These are phyloP conservation scores for Gymnothorax reevesii DNA, from an alignment of 2,797 vertebrate species.

Conservation along the genomic window DNA sequence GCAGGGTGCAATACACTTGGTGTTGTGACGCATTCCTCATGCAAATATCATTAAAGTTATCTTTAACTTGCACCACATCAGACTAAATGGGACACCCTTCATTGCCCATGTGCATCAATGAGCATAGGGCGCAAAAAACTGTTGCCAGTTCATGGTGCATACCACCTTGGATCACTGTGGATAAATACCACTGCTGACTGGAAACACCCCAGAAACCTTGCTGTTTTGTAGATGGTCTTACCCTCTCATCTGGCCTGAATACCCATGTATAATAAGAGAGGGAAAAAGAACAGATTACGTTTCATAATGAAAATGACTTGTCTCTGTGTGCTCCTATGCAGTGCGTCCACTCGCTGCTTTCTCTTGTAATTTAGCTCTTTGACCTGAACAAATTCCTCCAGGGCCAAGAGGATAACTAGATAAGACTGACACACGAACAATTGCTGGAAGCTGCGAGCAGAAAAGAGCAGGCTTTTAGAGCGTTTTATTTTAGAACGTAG, in stretches of 20 bases:
- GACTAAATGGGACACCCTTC: no score
- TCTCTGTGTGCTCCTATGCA: not conserved
- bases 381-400: constrained; percentile 53
- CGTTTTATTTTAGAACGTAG: constrained; percentile 67
- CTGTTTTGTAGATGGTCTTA: no score
- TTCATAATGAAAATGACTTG: not conserved
- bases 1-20: no score
- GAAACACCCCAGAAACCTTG: no score
- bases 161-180: no score
- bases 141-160: no score
- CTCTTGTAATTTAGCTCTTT: constrained; percentile 44
- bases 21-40: no score
- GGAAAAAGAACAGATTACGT: not conserved
- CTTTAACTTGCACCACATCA: no score
- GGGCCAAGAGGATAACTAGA: constrained; percentile 60
- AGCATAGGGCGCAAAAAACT: no score
- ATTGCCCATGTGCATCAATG: no score
- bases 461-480: constrained; percentile 65
- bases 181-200: no score
- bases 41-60: no score
- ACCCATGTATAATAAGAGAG: not conserved
- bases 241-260: not conserved
- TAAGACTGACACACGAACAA: constrained; percentile 71
- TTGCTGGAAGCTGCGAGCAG: constrained; percentile 72
- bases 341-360: constrained; percentile 6